Conservation (phyloP, 2,888 invertebrate species). For the Drosophila parthenogenetica region DNA sequence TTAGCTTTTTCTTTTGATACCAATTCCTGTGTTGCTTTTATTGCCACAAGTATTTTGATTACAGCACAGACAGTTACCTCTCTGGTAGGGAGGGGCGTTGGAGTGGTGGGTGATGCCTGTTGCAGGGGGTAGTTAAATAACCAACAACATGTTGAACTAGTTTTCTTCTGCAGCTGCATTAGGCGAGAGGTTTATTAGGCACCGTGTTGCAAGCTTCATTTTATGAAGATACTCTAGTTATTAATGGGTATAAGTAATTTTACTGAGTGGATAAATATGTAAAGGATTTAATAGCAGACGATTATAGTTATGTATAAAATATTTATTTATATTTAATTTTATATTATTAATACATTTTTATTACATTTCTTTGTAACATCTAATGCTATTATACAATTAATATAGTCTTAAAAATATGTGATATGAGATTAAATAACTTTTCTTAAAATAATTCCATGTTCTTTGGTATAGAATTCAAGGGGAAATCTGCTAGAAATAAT, state of each 20-base stretch:
- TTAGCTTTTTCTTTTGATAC: conserved; percentile 43
- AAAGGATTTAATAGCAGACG: too few relatives aligned
- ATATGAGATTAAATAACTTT: too few relatives aligned
- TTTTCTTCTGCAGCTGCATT: conserved; percentile 68
- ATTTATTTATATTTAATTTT: too few relatives aligned
- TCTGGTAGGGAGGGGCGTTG: background rate
- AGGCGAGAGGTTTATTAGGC: conserved; percentile 36
- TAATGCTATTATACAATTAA: too few relatives aligned
- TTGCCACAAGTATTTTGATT: conserved; percentile 73
- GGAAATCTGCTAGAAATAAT: too few relatives aligned
- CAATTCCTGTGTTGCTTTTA: conserved; percentile 75
- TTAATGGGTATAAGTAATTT: conserved; percentile 2
- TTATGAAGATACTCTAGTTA: conserved; percentile 26
- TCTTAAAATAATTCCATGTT: too few relatives aligned
- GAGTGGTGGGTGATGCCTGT: background rate
- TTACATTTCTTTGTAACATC: too few relatives aligned
- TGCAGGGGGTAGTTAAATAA: conserved; percentile 21
- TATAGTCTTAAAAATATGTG: too few relatives aligned
- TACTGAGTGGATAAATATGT: too few relatives aligned
- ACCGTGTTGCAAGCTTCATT: conserved; percentile 23
- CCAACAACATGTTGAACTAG: conserved; percentile 76
- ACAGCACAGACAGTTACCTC: conserved; percentile 37
- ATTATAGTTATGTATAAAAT: too few relatives aligned
- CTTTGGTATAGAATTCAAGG: too few relatives aligned
- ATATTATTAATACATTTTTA: too few relatives aligned